Conservation (phyloP, 2,113 vertebrate species). For the Brachirus orientalis region DNA sequence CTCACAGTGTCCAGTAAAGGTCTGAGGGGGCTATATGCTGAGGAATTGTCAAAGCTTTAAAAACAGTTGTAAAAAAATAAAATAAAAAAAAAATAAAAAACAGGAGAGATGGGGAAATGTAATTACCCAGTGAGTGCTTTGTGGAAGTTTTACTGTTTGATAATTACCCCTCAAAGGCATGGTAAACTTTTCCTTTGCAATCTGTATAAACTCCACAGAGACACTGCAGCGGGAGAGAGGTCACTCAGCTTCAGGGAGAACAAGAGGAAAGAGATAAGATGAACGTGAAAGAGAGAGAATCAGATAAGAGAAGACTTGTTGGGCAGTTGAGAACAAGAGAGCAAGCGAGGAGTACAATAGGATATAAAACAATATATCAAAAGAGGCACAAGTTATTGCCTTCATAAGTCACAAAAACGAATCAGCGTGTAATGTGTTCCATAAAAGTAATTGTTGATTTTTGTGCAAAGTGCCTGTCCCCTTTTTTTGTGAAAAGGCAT, state of each 20-base stretch:
- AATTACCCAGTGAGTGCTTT: slow-evolving; percentile 72
- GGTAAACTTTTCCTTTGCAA: slow-evolving; percentile 71
- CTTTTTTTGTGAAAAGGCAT: slow-evolving; percentile 23
- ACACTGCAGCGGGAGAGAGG: slow-evolving; percentile 45
- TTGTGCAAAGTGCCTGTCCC: slow-evolving; percentile 14
- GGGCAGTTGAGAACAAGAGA: slow-evolving; percentile 26
- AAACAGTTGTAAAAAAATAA: slow-evolving; percentile 59
- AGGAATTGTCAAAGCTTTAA: slow-evolving; percentile 69
- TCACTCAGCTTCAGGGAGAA: slow-evolving; percentile 44
- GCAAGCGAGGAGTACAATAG: slow-evolving; percentile 11
- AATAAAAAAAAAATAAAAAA: no score
- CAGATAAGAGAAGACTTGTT: slow-evolving; percentile 43
- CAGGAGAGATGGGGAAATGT: slow-evolving; percentile 59
- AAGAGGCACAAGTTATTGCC: no score
- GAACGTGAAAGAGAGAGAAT: slow-evolving; percentile 38
- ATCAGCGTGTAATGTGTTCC: slow-evolving; percentile 33
- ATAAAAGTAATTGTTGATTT: slow-evolving; percentile 49
- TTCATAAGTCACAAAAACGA: slow-evolving; percentile 35
- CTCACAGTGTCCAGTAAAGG: slow-evolving; percentile 8
- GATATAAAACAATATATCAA: slow-evolving; percentile 58
- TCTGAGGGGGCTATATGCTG: slow-evolving; percentile 31
- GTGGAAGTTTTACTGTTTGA: slow-evolving; percentile 76
- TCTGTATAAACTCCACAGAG: slow-evolving; percentile 59
- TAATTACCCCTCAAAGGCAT: slow-evolving; percentile 78
- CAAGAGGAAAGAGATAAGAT: slow-evolving; percentile 14